Percentiles rank a stretch among this genome's conserved stretches.
Conservation (phyloP, 2,113 vertebrate genomes). For the Promerops cafer region DNA sequence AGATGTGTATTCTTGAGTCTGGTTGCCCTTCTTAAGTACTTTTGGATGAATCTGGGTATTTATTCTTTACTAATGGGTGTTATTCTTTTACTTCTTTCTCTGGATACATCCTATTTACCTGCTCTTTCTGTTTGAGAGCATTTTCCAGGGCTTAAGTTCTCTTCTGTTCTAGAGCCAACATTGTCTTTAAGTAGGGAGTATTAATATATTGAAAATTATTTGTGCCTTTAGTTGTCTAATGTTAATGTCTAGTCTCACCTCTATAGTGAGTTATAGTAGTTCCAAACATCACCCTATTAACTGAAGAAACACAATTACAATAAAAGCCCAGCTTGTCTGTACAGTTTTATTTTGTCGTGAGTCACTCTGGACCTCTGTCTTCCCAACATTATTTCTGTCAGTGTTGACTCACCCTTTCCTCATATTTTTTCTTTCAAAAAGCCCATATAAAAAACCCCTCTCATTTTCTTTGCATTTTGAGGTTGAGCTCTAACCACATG, state of each 20-base stretch:
- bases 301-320: background rate
- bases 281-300: background rate
- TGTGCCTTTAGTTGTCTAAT: background rate
- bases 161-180: background rate
- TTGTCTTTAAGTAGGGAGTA: background rate
- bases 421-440: background rate
- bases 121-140: background rate
- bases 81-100: background rate
- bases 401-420: background rate
- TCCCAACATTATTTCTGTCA: background rate
- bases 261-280: background rate
- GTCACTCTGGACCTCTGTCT: background rate
- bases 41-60: background rate
- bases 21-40: background rate
- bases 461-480: background rate
- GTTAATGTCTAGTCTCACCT: background rate
- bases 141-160: background rate
- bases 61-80: background rate
- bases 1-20: background rate
- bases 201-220: background rate
- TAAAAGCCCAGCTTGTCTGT: background rate
- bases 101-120: background rate
- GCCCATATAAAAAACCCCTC: rapidly evolving
- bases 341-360: background rate
- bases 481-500: background rate